Conservation (phyloP, 1,140 invertebrate species). For the Drosophila littoralis region DNA sequence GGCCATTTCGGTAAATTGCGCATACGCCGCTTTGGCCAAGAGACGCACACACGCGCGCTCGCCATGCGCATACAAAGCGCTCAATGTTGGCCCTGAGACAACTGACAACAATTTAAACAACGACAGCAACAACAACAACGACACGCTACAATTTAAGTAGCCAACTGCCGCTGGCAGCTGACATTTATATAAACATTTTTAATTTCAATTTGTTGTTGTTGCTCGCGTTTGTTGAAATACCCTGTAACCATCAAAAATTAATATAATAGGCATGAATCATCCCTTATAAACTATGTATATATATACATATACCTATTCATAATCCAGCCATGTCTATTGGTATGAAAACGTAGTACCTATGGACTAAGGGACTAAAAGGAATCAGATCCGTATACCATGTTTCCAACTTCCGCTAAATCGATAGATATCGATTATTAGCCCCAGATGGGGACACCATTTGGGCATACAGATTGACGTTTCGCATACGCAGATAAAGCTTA, state of each 20-base stretch:
- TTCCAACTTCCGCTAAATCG: neutral
- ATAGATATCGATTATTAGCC: neutral
- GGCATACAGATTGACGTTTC: too few relatives aligned
- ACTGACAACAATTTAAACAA: conserved; percentile 24
- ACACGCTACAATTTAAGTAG: conserved; percentile 24
- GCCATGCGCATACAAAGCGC: conserved; percentile 64
- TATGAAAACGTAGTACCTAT: too few relatives aligned
- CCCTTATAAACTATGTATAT: too few relatives aligned
- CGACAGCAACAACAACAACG: conserved; percentile 14
- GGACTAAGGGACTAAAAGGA: too few relatives aligned
- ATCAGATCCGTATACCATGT: too few relatives aligned
- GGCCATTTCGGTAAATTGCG: conserved; percentile 54
- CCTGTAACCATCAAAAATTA: neutral
- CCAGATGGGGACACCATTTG: too few relatives aligned
- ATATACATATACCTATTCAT: neutral
- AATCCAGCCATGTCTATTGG: neutral
- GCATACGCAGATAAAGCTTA: too few relatives aligned
- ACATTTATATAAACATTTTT: conserved; percentile 56
- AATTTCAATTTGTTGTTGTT: conserved; percentile 61
- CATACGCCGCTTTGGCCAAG: conserved; percentile 49
- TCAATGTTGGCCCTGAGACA: conserved; percentile 60
- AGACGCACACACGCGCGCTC: neutral
- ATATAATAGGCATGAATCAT: too few relatives aligned
- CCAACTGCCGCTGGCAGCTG: conserved; percentile 36
- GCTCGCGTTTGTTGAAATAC: conserved; percentile 15